phyloP scores from a whole-genome alignment of 2,797 vertebrate genomes.

The Ambastaia sidthimunki region DNA sequence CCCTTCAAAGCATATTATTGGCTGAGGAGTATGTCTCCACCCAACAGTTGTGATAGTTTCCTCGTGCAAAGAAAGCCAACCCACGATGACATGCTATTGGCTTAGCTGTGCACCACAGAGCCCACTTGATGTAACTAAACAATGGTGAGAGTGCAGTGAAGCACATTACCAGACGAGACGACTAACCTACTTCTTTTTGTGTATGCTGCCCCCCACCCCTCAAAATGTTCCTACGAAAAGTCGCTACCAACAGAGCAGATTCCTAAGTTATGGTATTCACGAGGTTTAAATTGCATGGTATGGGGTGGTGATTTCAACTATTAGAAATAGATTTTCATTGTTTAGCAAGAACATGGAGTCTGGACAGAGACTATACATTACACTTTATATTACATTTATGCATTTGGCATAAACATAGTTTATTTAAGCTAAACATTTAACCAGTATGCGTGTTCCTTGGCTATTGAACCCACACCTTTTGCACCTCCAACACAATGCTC shows the following conservation, averaged over 20 bases:
- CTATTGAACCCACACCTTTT: no score
- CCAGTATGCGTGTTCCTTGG: no score
- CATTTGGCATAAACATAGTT: no score
- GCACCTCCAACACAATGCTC: no score
- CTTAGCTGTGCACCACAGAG: conserved; percentile 14
- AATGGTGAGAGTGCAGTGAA: conserved; percentile 48
- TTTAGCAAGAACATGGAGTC: no score
- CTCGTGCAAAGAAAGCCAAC: conserved; percentile 78
- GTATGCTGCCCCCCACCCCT: conserved; percentile 45
- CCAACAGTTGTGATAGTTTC: conserved; percentile 71
- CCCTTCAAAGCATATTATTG: conserved; percentile 58
- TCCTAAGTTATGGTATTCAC: no score
- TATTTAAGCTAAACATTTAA: no score
- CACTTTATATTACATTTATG: no score
- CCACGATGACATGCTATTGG: conserved; percentile 77
- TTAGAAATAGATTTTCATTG: not conserved
- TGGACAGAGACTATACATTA: no score
- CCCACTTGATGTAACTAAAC: conserved; percentile 19
- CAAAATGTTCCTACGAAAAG: conserved; percentile 25
- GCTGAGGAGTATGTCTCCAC: conserved; percentile 47
- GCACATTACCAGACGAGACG: conserved; percentile 40
- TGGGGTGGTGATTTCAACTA: not conserved
- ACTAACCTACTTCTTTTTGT: conserved; percentile 47
- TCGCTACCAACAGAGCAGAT: no score
- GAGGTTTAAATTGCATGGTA: not conserved